Evolutionary conservation across 2,797 vertebrate genomes (phyloP).

Genomic region (Urophycis tenuis): DNA sequence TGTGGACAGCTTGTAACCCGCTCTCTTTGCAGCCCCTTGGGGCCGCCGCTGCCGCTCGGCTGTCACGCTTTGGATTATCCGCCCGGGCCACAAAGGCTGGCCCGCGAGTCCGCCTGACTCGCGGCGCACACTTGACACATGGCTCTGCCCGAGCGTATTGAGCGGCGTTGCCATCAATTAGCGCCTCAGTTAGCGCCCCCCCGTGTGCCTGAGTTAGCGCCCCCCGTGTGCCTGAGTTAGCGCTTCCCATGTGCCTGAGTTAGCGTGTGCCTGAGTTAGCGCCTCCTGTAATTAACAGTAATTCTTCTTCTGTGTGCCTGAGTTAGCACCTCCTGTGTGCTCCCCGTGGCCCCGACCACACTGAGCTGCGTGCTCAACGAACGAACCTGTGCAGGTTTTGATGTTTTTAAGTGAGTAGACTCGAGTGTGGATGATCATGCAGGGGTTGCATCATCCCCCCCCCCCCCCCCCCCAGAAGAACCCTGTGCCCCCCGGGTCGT

Average conservation of each 20-base stretch:
- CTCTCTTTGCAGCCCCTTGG: neutral
- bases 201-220: too few species aligned
- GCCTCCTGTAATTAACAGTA: too few species aligned
- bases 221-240: too few species aligned
- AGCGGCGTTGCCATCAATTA: conserved; percentile 47
- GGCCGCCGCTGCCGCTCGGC: neutral
- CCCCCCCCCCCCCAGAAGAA: neutral
- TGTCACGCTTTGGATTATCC: neutral
- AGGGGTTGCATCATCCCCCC: too few species aligned
- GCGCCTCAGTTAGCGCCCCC: too few species aligned
- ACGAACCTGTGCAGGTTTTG: neutral
- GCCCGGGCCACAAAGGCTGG: conserved; percentile 39
- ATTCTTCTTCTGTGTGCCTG: too few species aligned
- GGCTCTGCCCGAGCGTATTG: conserved; percentile 45
- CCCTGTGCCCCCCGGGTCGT: neutral
- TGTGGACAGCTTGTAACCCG: conserved; percentile 5
- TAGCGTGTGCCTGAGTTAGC: too few species aligned
- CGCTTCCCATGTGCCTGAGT: too few species aligned
- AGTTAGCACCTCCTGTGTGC: conserved; percentile 44
- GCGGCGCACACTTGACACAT: conserved; percentile 51
- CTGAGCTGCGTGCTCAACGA: conserved; percentile 17
- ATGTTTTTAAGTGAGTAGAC: neutral
- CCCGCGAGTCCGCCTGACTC: conserved; percentile 43
- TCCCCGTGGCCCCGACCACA: conserved; percentile 44
- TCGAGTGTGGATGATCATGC: neutral